Conservation (phyloP, 2,113 vertebrate genomes). For the Albula glossodonta region DNA sequence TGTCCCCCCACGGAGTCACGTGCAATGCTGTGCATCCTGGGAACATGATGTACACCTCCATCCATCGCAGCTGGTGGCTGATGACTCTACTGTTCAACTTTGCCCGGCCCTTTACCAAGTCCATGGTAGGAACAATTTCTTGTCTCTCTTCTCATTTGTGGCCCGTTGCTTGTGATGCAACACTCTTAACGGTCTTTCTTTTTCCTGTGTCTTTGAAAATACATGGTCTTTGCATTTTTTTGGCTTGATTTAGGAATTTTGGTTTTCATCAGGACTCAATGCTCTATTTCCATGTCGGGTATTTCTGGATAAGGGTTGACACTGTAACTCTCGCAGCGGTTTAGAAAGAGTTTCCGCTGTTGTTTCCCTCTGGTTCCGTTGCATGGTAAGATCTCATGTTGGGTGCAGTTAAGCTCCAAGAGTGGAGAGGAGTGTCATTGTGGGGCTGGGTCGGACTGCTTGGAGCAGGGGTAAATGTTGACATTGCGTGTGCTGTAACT, state of each 20-base stretch:
- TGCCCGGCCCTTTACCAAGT: slow-evolving; percentile 94
- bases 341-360: not conserved
- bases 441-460: not conserved
- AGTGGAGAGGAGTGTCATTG: slow-evolving; percentile 50
- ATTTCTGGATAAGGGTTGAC: not conserved
- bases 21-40: slow-evolving; percentile 90
- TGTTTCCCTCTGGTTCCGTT: not conserved
- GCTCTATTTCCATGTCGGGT: not conserved
- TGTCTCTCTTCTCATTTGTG: not conserved
- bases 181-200: not conserved
- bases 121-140: slow-evolving; percentile 80
- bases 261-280: not conserved
- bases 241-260: not conserved
- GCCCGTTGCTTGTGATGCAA: not conserved
- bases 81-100: slow-evolving; percentile 90
- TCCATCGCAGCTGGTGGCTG: slow-evolving; percentile 91
- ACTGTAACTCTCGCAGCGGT: not conserved
- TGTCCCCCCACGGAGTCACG: slow-evolving; percentile 82
- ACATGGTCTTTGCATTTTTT: not conserved
- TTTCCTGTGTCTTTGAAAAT: not conserved
- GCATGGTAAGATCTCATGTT: not conserved
- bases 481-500: not conserved
- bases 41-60: slow-evolving; percentile 90
- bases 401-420: not conserved
- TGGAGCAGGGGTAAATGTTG: not conserved